These are phyloP conservation scores for Anoplophora glabripennis DNA, from an alignment of 1,140 invertebrate genomes.

Conservation along the genomic window DNA sequence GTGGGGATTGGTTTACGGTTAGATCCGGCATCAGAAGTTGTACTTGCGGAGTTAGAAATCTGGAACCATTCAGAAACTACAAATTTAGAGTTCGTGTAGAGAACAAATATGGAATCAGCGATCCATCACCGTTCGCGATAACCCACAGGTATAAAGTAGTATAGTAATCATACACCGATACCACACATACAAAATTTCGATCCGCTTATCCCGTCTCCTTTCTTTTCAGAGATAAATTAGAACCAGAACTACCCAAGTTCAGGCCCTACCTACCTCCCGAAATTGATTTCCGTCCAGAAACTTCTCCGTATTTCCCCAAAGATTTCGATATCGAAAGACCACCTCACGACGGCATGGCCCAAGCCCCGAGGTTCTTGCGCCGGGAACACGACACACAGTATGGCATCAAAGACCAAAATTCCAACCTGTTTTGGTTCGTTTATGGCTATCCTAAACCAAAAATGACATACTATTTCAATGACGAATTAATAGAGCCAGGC, in stretches of 20 bases:
- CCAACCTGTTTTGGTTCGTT: constrained; percentile 85
- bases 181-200: neutral
- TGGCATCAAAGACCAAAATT: constrained; percentile 84
- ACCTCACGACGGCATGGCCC: constrained; percentile 76
- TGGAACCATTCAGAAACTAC: constrained; percentile 85
- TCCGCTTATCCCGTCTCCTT: no score
- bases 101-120: constrained; percentile 95
- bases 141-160: constrained; percentile 60
- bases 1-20: constrained; percentile 84
- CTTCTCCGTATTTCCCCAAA: constrained; percentile 84
- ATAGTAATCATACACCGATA: neutral
- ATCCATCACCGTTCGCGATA: constrained; percentile 83
- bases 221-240: constrained; percentile 63
- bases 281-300: constrained; percentile 82
- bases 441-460: constrained; percentile 91
- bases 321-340: constrained; percentile 87
- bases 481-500: constrained; percentile 74
- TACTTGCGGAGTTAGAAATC: constrained; percentile 77
- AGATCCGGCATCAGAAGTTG: constrained; percentile 78
- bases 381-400: constrained; percentile 83
- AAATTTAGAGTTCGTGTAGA: constrained; percentile 91
- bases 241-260: constrained; percentile 76
- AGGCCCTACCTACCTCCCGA: constrained; percentile 75
- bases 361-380: constrained; percentile 78
- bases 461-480: constrained; percentile 85